Evolutionary conservation across 2,888 invertebrate species (phyloP), one percentile per base, ranked within the genome.

Genomic region (Acleris sparsana): DNA sequence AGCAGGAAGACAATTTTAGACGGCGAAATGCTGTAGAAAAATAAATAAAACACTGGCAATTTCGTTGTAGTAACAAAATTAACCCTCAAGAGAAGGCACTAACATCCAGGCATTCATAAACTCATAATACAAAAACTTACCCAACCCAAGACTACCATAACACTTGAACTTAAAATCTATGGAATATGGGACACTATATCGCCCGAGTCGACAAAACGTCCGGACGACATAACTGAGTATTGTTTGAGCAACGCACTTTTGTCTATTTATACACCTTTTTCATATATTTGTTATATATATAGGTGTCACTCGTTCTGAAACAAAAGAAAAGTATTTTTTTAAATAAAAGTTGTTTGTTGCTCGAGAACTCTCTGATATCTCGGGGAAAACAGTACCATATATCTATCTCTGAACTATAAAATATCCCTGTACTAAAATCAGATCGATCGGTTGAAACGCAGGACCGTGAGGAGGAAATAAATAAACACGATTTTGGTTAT

Each of bases 271-370:
- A 81, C 82, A 82, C 75, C 77, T 75, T 75, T 75, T 72, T 73
- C 69, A 64, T 77, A 76, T 75, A 69, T 70, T 68, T 73, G 62
- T 73, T 79, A 80, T 80, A 74, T 80, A 82, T 80, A 82, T 75
- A 73, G 78, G 76, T 75, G 78, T 78, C 77, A 16, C 29, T 71
- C 67, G 71, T 74, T 77, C 83, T 84, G 83, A 62, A 85, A 85
- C 75, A 78, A 80, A 59, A 61, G 57, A 57, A 67, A 62, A 46
- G 25, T n/a, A 20, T 53, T 17, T 18, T 48, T 48, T 48, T n/a
- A 17, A n/a, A 33, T 33, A 11, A 3, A 33, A 33, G 13, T 33
- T 9, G 7, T 25, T 25, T 25, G 25, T 2, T 3, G 3, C 29
- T 33, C 11, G 6, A 33, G 29, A 33, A 33, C 29, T 33, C 9